phyloP scores from a whole-genome alignment of 2,113 vertebrate species.

The Centropus bengalensis region DNA sequence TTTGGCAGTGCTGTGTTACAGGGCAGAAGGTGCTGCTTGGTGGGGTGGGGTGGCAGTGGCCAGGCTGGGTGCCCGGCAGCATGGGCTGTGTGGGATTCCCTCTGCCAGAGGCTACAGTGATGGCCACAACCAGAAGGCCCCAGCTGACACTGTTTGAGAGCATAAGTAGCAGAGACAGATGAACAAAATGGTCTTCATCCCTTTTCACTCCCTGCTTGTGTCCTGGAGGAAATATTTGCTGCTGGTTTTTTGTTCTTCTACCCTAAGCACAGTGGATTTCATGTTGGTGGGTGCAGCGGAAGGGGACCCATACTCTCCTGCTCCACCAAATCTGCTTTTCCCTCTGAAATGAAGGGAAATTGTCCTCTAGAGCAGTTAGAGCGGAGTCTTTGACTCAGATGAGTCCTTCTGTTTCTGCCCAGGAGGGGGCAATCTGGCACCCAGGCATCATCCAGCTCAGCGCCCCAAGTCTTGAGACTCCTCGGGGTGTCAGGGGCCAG shows the following conservation, averaged over 20 bases:
- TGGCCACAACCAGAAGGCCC: not conserved
- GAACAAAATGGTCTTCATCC: not conserved
- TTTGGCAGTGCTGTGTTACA: fast-evolving
- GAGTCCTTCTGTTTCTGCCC: conserved; percentile 44
- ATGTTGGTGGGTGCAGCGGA: not conserved
- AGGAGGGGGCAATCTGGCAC: conserved; percentile 56
- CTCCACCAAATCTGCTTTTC: not conserved
- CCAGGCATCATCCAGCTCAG: not conserved
- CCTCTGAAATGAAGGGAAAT: not conserved
- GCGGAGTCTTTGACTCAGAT: not conserved
- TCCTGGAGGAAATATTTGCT: not conserved
- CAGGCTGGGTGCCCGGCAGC: fast-evolving
- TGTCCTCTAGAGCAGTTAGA: not conserved
- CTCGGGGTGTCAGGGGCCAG: fast-evolving
- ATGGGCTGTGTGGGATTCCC: not conserved
- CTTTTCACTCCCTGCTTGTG: not conserved
- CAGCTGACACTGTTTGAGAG: fast-evolving
- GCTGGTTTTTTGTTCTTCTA: not conserved
- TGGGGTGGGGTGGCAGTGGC: not conserved
- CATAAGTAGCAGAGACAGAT: not conserved
- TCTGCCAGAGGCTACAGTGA: not conserved
- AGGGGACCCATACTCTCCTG: not conserved
- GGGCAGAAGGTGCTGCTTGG: not conserved
- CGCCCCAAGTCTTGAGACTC: not conserved
- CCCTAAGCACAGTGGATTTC: fast-evolving